Conservation (phyloP, 2,797 vertebrate species). For the Bucorvus abyssinicus region DNA sequence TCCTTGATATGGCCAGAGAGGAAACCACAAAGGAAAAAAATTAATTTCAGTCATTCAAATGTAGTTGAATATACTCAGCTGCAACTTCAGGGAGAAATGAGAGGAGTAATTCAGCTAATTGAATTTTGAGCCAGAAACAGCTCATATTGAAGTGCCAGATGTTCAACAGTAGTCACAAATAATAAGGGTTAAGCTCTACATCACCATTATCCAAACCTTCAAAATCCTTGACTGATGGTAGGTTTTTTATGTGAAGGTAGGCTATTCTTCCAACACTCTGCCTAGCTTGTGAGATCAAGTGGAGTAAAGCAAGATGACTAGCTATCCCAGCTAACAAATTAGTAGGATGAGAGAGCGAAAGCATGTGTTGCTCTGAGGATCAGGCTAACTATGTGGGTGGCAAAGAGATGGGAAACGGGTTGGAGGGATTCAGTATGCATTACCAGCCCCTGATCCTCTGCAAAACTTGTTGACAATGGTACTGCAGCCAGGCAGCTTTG, state of each 20-base stretch:
- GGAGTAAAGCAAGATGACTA: constrained; percentile 18
- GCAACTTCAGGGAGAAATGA: constrained; percentile 36
- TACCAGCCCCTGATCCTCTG: constrained; percentile 51
- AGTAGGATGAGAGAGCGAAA: constrained; percentile 15
- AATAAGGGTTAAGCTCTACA: constrained; percentile 39
- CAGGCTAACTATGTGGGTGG: constrained; percentile 40
- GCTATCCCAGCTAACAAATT: constrained; percentile 6
- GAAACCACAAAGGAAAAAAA: constrained; percentile 16
- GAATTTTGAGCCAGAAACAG: constrained; percentile 36
- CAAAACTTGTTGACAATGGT: constrained; percentile 61
- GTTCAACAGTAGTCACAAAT: constrained; percentile 50
- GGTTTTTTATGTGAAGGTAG: constrained; percentile 1
- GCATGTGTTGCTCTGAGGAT: constrained; percentile 36
- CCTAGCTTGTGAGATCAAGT: not conserved
- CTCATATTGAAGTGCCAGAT: constrained; percentile 49
- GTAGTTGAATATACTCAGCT: constrained; percentile 32
- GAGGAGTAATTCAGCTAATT: constrained; percentile 46
- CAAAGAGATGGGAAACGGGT: constrained; percentile 46
- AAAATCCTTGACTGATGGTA: not conserved
- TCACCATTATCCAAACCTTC: constrained; percentile 2
- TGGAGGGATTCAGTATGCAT: constrained; percentile 18
- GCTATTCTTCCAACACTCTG: not conserved
- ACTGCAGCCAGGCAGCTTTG: constrained; percentile 32
- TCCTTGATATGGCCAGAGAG: not conserved
- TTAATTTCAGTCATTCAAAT: constrained; percentile 30